These are phyloP conservation scores for Eupithecia subfuscata DNA, from an alignment of 2,888 invertebrate genomes.

Conservation along the genomic window DNA sequence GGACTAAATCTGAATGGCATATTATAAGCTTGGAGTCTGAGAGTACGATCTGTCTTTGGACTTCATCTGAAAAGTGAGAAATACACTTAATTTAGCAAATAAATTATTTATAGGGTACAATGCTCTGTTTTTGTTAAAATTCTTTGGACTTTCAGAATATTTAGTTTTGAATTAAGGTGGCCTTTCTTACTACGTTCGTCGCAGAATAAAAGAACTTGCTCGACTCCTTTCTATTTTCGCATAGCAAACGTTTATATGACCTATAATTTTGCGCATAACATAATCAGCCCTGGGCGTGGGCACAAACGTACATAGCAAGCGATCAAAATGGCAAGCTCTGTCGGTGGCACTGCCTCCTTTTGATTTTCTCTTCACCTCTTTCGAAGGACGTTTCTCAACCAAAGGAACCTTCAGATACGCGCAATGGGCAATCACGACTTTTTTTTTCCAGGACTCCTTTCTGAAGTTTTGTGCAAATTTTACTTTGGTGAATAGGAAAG, in stretches of 20 bases:
- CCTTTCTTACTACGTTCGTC: background rate
- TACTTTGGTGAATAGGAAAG: background rate
- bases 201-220: background rate
- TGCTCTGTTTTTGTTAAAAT: too few relatives aligned
- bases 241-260: background rate
- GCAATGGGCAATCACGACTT: background rate
- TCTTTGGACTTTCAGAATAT: too few relatives aligned
- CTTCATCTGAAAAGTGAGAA: slow-evolving; percentile 84
- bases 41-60: slow-evolving; percentile 84
- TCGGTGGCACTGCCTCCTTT: background rate
- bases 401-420: background rate
- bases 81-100: background rate
- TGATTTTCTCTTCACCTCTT: background rate
- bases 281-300: too few relatives aligned
- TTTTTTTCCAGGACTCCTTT: background rate
- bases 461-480: background rate
- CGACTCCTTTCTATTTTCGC: background rate
- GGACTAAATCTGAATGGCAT: slow-evolving; percentile 82
- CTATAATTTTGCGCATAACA: background rate
- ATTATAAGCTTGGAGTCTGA: slow-evolving; percentile 85
- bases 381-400: background rate
- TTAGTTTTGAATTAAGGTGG: too few relatives aligned
- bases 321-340: background rate
- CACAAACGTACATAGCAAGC: too few relatives aligned
- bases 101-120: too few relatives aligned